Percentiles rank a stretch among this genome's conserved stretches.
phyloP scores from a whole-genome alignment of 2,113 vertebrate genomes.

The Pimephales promelas region DNA sequence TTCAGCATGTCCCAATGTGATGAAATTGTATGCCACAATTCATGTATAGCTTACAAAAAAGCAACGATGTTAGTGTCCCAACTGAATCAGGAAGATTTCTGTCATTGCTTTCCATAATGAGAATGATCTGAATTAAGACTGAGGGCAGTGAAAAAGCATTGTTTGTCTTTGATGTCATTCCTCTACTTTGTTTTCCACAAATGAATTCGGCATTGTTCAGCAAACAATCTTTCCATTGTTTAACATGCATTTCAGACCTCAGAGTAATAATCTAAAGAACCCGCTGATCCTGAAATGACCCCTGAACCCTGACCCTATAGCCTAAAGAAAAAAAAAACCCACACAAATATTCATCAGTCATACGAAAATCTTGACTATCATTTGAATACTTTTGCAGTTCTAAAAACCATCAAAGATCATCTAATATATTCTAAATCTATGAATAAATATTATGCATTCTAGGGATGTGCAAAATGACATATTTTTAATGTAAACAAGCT shows the following conservation, averaged over 20 bases:
- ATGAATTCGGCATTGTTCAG: slow-evolving; percentile 49
- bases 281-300: slow-evolving; percentile 33
- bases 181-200: slow-evolving; percentile 20
- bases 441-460: not conserved
- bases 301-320: slow-evolving; percentile 30
- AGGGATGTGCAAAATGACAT: not conserved
- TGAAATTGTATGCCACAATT: not conserved
- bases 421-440: not conserved
- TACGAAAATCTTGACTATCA: not conserved
- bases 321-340: slow-evolving; percentile 30
- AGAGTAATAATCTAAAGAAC: slow-evolving; percentile 45
- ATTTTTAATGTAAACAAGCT: not conserved
- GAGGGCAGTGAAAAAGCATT: not conserved
- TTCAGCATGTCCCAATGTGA: not conserved
- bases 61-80: slow-evolving; percentile 27
- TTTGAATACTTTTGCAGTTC: not conserved
- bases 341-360: slow-evolving; percentile 32
- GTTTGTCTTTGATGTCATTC: slow-evolving; percentile 21
- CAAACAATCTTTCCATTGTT: slow-evolving; percentile 53
- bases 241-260: slow-evolving; percentile 15
- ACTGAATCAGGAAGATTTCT: not conserved
- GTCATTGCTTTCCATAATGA: slow-evolving; percentile 19
- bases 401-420: not conserved
- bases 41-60: not conserved
- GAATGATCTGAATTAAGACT: slow-evolving; percentile 10